These are phyloP conservation scores for Cydia splendana DNA, from an alignment of 1,140 invertebrate genomes.

Conservation along the genomic window DNA sequence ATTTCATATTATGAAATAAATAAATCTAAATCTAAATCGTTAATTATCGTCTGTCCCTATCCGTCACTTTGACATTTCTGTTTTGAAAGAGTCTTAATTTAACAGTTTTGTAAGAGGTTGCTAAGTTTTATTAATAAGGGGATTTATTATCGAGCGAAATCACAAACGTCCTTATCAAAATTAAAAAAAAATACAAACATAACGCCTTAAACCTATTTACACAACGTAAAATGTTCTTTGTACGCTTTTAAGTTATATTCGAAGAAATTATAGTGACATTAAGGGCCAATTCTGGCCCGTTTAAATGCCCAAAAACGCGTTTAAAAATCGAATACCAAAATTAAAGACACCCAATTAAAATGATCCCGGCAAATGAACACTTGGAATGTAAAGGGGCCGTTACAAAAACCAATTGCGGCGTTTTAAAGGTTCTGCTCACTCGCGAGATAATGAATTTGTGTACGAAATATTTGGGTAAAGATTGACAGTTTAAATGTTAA, in stretches of 20 bases:
- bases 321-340: conserved; percentile 29
- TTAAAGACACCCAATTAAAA: conserved; percentile 29
- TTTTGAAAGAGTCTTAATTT: too few species aligned
- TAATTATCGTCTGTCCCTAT: too few species aligned
- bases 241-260: neutral
- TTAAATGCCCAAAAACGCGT: conserved; percentile 19
- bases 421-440: conserved; percentile 1
- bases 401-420: conserved; percentile 20
- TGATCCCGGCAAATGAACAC: conserved; percentile 24
- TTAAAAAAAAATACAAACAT: neutral
- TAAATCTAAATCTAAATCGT: too few species aligned
- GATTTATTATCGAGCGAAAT: too few species aligned
- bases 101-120: too few species aligned
- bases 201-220: neutral
- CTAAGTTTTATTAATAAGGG: too few species aligned
- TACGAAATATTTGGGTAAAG: neutral
- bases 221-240: neutral
- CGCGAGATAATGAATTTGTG: conserved; percentile 5
- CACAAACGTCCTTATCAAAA: neutral
- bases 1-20: too few species aligned
- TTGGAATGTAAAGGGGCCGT: conserved; percentile 6
- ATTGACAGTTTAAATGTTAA: conserved; percentile 5
- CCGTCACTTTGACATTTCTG: too few species aligned
- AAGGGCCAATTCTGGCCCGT: conserved; percentile 18
- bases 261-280: neutral